phyloP scores from a whole-genome alignment of 2,113 vertebrate genomes.

The Pongo abelii region DNA sequence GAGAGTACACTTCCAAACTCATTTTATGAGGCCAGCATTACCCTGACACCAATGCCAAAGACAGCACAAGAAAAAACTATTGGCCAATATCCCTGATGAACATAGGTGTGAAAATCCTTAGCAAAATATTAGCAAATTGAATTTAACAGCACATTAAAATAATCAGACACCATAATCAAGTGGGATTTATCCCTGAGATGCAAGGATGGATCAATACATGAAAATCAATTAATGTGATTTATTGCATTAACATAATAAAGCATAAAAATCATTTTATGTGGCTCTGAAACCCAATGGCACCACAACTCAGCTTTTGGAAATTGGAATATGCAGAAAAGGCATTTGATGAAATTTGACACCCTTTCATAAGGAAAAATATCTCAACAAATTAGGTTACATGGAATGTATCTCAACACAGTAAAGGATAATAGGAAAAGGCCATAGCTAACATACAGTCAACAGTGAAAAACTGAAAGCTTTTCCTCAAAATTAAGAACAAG shows the following conservation, averaged over 20 bases:
- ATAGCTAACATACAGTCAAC: background rate
- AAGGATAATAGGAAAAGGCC: background rate
- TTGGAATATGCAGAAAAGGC: background rate
- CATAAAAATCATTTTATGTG: background rate
- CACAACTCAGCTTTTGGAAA: too few species aligned
- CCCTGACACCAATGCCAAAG: background rate
- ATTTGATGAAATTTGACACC: background rate
- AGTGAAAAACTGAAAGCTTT: background rate
- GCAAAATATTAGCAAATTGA: background rate
- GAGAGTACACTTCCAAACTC: background rate
- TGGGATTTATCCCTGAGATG: background rate
- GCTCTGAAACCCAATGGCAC: too few species aligned
- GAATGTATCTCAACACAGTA: background rate
- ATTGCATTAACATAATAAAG: background rate
- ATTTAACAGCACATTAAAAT: background rate
- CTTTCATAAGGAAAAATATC: background rate
- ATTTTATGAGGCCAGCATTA: background rate
- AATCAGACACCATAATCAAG: background rate
- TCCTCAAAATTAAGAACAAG: background rate
- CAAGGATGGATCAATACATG: background rate
- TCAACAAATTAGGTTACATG: background rate
- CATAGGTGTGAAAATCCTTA: background rate
- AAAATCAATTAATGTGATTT: background rate
- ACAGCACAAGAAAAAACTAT: background rate
- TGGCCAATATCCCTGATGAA: background rate